Base-by-base conservation (phyloP, 1,140 invertebrate genomes). In the Tribolium madens region DNA sequence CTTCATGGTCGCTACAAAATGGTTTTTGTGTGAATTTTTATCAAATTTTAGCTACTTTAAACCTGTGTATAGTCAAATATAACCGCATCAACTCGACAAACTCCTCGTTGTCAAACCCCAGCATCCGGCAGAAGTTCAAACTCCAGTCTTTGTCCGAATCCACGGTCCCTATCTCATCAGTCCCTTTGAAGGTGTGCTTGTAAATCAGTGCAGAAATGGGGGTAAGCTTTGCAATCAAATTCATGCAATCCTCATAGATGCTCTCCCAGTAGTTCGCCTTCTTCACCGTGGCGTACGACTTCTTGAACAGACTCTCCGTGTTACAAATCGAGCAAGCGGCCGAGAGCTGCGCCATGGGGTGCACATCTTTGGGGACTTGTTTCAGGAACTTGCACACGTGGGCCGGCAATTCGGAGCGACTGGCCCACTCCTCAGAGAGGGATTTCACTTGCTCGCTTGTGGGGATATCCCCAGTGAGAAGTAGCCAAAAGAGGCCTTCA, bases 131-230 rank as follows among this genome's bases (percentile, higher is more conserved):
- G 84, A 97, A 97, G 85, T 97, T 97, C 82, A 89, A 90, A 69
- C 93, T 93, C 96, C 95, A 97, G 87, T 97, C 96, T 79, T 94
- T 94, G 77, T 90, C 89, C 0, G 90, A 87, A 81, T 96, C 94
- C 79, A 97, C 94, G 0, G 93, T 91, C 10, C 93, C 92, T 42
- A 96, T 91, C 2, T 91, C 89, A 50, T 91, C 92, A 12, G 94
- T 94, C 79, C 93, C 92, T 50, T 89, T 87, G 86, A 92, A 95
- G 10, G 93, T 85, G 83, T 95, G 95, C 47, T 92, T 87, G 86
- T 97, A 97, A 76, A 97, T 97, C 0, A 94, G 93, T 1, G 96
- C 94, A n/a, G 96, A 95, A 3, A 97, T 89, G 1, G 94, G 94
- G 0, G 95, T 95, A 17, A 97, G 85, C 86, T 97, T 96, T n/a